Percentiles rank a stretch among this genome's conserved stretches.
These are phyloP conservation scores for Tolypeutes matacus DNA, from an alignment of 2,797 vertebrate species.

Conservation along the genomic window DNA sequence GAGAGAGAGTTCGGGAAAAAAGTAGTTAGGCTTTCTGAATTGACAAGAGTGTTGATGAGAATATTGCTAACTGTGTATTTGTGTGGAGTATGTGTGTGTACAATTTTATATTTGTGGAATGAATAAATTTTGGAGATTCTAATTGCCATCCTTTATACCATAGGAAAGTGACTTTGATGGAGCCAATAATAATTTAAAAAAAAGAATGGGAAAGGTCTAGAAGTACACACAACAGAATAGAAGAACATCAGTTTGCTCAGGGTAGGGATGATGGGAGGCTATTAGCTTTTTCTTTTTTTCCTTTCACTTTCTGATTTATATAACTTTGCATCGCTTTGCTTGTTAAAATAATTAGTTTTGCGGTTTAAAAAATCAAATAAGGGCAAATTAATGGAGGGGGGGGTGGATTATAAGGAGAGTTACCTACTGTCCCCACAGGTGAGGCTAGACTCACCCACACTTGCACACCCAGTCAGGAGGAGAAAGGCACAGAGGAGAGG, in stretches of 20 bases:
- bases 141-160: no score
- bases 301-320: background rate
- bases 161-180: no score
- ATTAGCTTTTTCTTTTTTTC: background rate
- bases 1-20: no score
- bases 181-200: no score
- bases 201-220: background rate
- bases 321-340: background rate
- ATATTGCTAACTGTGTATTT: no score
- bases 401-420: conserved; percentile 11
- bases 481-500: background rate
- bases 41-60: no score
- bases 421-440: background rate
- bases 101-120: no score
- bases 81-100: no score
- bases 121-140: no score
- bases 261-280: background rate
- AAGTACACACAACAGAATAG: background rate
- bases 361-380: background rate
- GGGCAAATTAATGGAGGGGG: background rate
- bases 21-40: no score
- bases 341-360: background rate
- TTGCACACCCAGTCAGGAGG: background rate
- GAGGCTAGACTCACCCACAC: background rate
- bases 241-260: background rate